A percentile compares a stretch with the other conserved stretches of the same genome.
Evolutionary conservation across 2,797 vertebrate genomes (phyloP).

Genomic region (Okamejei kenojei): DNA sequence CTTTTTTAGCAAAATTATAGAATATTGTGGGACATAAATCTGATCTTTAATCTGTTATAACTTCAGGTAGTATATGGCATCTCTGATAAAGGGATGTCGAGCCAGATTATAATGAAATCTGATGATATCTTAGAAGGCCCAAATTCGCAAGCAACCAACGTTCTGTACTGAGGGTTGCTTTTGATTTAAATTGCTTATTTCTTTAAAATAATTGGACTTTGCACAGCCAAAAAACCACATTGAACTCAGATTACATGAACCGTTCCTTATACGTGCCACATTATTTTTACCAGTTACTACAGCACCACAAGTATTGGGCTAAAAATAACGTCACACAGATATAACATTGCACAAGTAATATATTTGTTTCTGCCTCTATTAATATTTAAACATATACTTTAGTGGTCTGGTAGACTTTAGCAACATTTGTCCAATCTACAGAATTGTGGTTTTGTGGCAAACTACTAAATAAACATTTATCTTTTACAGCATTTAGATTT

Average conservation of each 20-base stretch:
- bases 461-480: neutral
- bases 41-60: neutral
- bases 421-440: neutral
- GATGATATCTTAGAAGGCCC: neutral
- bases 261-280: neutral
- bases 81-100: neutral
- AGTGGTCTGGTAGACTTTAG: neutral
- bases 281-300: neutral
- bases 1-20: neutral
- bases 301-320: neutral
- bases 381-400: neutral
- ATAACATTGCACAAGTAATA: neutral
- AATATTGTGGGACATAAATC: neutral
- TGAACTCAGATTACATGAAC: neutral
- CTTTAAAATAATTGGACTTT: neutral
- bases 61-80: neutral
- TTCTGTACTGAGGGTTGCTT: neutral
- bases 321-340: neutral
- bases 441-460: neutral
- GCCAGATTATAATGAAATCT: neutral
- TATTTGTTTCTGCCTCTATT: neutral
- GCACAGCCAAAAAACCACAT: neutral
- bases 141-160: neutral
- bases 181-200: neutral
- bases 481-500: neutral